These are phyloP conservation scores for Xerus rutilus DNA, from an alignment of 2,797 vertebrate genomes.

Conservation along the genomic window DNA sequence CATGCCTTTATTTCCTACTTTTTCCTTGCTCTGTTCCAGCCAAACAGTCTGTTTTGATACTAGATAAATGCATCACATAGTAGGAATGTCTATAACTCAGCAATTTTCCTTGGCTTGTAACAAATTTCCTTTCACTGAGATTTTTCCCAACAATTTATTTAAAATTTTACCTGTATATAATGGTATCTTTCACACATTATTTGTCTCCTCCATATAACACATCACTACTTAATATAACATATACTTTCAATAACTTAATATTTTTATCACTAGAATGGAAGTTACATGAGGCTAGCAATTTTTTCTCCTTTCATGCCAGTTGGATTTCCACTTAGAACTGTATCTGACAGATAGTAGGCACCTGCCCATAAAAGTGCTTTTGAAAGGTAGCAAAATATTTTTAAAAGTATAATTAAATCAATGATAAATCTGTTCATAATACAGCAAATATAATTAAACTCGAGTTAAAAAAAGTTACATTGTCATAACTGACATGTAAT, in stretches of 20 bases:
- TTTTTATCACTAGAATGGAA: background rate
- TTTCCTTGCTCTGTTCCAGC: background rate
- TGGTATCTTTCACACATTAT: background rate
- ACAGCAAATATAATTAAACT: background rate
- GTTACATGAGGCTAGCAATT: background rate
- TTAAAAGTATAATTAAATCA: background rate
- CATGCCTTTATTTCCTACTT: background rate
- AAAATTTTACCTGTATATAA: background rate
- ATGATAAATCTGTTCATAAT: background rate
- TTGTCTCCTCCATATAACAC: background rate
- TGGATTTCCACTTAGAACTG: background rate
- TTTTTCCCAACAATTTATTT: background rate
- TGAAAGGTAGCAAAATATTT: background rate
- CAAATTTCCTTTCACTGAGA: background rate
- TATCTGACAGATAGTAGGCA: background rate
- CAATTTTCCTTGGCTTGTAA: background rate
- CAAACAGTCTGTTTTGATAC: background rate
- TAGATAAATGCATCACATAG: background rate
- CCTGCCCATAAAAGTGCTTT: background rate
- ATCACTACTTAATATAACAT: background rate
- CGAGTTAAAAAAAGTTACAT: background rate
- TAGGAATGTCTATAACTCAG: background rate
- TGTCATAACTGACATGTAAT: background rate
- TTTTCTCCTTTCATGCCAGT: background rate
- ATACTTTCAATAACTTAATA: background rate